Conservation (phyloP, 2,113 vertebrate genomes). For the Apus apus region DNA sequence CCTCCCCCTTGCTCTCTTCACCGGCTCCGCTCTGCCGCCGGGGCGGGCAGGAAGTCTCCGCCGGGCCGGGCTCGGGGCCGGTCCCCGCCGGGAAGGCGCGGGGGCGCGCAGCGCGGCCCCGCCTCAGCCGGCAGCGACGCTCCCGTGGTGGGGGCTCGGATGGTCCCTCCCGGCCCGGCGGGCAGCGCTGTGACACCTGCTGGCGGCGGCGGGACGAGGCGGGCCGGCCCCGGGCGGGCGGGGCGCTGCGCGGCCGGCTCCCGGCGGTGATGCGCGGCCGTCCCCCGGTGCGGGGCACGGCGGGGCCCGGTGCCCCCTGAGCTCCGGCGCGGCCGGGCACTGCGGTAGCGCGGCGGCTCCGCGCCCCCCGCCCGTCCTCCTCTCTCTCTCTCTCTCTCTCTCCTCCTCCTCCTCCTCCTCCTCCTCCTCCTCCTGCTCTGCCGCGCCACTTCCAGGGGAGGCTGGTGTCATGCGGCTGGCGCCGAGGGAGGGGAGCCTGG, state of each 20-base stretch:
- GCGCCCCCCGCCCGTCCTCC: neutral
- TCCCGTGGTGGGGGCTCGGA: neutral
- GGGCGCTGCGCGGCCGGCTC: neutral
- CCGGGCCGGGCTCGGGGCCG: neutral
- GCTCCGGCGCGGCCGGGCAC: neutral
- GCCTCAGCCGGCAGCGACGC: neutral
- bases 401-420: no score
- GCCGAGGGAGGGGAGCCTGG: conserved; percentile 65
- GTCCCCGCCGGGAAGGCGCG: neutral
- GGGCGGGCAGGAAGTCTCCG: neutral
- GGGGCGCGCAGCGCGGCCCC: neutral
- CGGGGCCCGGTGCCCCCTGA: neutral
- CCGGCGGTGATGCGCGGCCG: neutral
- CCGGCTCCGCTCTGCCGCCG: no score
- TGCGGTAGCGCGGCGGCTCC: neutral
- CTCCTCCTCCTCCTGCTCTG: conserved; percentile 31
- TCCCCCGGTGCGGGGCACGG: neutral
- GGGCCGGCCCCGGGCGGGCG: neutral
- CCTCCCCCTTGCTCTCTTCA: no score
- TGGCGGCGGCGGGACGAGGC: neutral
- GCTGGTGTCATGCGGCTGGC: conserved; percentile 67
- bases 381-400: no score
- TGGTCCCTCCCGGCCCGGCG: conserved; percentile 12
- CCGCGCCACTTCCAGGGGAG: conserved; percentile 56
- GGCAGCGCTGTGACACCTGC: neutral